Evolutionary conservation across 92 coral and sea anemone species (phyloP).

Genomic region (Paramuricea clavata): DNA sequence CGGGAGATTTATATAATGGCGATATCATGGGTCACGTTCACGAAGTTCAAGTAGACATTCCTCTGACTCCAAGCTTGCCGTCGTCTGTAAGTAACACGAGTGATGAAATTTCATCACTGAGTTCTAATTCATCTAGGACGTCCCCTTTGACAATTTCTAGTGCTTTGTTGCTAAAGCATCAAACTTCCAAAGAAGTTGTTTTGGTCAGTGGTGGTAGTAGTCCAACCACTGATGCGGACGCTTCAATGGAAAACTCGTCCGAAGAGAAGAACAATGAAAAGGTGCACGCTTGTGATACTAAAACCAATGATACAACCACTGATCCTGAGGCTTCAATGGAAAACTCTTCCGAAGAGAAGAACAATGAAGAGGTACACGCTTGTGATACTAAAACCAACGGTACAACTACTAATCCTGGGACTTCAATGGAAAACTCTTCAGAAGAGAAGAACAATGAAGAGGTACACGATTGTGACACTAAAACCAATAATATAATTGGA

Average conservation of each 20-base stretch:
- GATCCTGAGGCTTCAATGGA: neutral
- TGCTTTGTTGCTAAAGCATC: neutral
- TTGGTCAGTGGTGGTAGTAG: neutral
- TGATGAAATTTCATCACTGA: constrained; percentile 18
- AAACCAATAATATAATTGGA: neutral
- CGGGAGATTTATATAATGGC: neutral
- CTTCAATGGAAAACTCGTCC: neutral
- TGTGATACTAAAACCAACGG: neutral
- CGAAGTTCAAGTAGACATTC: constrained; percentile 14
- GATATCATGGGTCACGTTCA: neutral
- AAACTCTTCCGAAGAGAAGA: neutral
- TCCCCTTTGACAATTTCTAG: neutral
- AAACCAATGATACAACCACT: neutral
- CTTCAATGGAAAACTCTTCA: neutral
- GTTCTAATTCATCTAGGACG: constrained; percentile 2
- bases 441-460: neutral
- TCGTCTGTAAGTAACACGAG: constrained; percentile 24
- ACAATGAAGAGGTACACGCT: neutral
- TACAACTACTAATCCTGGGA: neutral
- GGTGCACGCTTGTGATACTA: neutral
- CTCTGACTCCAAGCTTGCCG: neutral
- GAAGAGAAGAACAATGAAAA: neutral
- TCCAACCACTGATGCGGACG: neutral
- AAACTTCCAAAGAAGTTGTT: neutral
- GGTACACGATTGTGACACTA: neutral